Base-by-base conservation (phyloP, 2,888 invertebrate species). In the Apodemia hepburni region DNA sequence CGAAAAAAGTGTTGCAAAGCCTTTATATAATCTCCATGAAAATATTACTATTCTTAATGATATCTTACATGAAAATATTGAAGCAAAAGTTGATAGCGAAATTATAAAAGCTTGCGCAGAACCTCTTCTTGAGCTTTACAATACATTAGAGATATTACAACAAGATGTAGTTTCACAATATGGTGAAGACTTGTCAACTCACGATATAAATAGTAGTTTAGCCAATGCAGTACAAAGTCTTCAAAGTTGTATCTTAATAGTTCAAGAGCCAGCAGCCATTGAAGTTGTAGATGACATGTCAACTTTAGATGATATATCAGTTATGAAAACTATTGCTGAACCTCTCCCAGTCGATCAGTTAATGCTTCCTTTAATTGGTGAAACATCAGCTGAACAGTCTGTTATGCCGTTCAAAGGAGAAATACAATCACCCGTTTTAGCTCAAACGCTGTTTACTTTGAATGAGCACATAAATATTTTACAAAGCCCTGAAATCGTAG, bases 231-330 rank as follows among this genome's bases (percentile, higher is more conserved):
- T 87, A 42, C 82, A 88, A 75, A 86, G 78, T 69, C 68, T 91
- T 45, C 84, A 90, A 69, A 87, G 82, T 67, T 91, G 90, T 70
- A 84, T 93, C 59, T 71, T 92, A 9, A 76, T 91, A 67, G 84
- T 93, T 68, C 82, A 89, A 65, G 89, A 93, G 71, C 87, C 92
- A 70, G 73, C 73, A 67, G 76, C 84, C 65, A 65, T 93, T 47
- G 93, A 94, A 74, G 85, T 79, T 9, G 74, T 80, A 6, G 88
- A 87, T 42, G 93, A 93, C 54, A 81, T 93, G 72, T 93, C 93
- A 5, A 92, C 93, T 8, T 84, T 93, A 61, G 92, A 92, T 68
- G 93, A 93, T 70, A 81, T 93, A 67, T 93, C 94, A 0, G 92
- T 88, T 4, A 84, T 94, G 18, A 92, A 93, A 79, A 93, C 93